Conservation (phyloP, 2,797 vertebrate species). For the Cuculus canorus region DNA sequence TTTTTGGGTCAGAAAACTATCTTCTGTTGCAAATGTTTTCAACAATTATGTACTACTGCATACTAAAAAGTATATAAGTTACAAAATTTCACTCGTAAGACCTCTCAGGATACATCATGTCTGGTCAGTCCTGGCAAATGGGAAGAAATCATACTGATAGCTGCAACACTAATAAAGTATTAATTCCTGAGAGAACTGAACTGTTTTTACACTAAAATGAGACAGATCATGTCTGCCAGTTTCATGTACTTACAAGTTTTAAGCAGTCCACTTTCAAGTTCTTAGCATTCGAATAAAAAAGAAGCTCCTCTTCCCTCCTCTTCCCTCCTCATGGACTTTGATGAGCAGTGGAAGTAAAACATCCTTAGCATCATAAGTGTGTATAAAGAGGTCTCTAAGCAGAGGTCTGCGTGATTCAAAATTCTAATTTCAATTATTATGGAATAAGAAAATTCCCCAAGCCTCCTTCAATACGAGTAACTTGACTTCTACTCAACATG, state of each 20-base stretch:
- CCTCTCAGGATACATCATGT: neutral
- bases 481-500: neutral
- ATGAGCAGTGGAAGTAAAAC: neutral
- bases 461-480: neutral
- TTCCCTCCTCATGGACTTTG: neutral
- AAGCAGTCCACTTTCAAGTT: neutral
- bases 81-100: neutral
- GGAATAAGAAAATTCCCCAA: neutral
- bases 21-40: neutral
- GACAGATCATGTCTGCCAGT: neutral
- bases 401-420: neutral
- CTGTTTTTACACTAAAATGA: neutral
- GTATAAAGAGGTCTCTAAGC: neutral
- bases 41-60: neutral
- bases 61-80: neutral
- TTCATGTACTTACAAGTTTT: neutral
- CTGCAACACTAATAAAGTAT: neutral
- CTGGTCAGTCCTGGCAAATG: rapidly evolving
- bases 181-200: neutral
- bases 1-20: neutral
- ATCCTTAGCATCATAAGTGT: neutral
- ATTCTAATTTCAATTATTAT: neutral
- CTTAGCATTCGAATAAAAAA: neutral
- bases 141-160: neutral
- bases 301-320: neutral